Evolutionary conservation across 2,797 vertebrate genomes (phyloP).

Genomic region (Oryzias dopingdopingensis): DNA sequence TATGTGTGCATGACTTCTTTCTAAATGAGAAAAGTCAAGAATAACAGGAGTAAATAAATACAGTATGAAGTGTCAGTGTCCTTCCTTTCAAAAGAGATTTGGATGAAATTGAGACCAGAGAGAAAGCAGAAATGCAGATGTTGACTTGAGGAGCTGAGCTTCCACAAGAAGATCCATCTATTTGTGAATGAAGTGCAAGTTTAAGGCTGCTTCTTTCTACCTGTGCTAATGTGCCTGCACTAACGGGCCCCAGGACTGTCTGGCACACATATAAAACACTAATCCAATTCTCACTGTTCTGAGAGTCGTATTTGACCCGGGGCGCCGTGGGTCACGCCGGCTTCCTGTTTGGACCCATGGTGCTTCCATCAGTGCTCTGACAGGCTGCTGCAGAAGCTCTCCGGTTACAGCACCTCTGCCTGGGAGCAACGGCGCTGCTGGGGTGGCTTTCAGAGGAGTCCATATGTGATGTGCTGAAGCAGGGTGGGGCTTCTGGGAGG

Average conservation of each 20-base stretch:
- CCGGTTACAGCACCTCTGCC: conserved; percentile 51
- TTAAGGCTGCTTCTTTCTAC: conserved; percentile 35
- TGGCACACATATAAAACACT: conserved; percentile 59
- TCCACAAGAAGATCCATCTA: conserved; percentile 7
- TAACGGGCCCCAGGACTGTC: conserved; percentile 39
- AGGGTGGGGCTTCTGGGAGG: conserved; percentile 47
- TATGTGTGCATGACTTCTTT: conserved; percentile 32
- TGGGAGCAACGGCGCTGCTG: conserved; percentile 38
- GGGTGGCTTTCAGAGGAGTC: conserved; percentile 44
- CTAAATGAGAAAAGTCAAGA: conserved; percentile 42
- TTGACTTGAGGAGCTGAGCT: conserved; percentile 1
- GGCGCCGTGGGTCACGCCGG: conserved; percentile 60
- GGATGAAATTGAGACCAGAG: too few species aligned
- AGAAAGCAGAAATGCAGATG: background rate
- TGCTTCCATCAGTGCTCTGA: conserved; percentile 49
- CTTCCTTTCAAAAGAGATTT: too few species aligned
- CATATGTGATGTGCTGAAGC: conserved; percentile 62
- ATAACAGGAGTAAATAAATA: conserved; percentile 33
- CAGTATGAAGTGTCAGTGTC: background rate
- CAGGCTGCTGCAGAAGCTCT: conserved; percentile 60
- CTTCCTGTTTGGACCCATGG: conserved; percentile 71
- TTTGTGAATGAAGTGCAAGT: conserved; percentile 20
- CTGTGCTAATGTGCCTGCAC: conserved; percentile 34
- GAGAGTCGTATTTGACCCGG: conserved; percentile 50
- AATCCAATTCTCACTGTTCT: conserved; percentile 75